These are phyloP conservation scores for Carcharodon carcharias DNA, from an alignment of 2,797 vertebrate genomes.

Conservation along the genomic window DNA sequence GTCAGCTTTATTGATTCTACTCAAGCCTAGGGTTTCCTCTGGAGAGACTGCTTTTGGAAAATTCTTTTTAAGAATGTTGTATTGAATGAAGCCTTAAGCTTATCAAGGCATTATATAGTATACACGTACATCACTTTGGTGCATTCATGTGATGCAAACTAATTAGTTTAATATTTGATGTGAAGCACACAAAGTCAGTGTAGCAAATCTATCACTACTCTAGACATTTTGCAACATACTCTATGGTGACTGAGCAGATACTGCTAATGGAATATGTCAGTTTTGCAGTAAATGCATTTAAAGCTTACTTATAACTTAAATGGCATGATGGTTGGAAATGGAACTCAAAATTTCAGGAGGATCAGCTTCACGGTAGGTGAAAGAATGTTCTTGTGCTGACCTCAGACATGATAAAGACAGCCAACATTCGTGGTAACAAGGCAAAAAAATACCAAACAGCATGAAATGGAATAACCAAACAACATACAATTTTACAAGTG, in stretches of 20 bases:
- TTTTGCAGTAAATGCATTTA: slow-evolving; percentile 1
- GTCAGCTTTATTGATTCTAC: neutral
- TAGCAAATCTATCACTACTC: neutral
- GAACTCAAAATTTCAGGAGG: slow-evolving; percentile 10
- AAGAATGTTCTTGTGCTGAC: neutral
- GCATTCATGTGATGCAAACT: neutral
- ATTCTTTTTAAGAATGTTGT: neutral
- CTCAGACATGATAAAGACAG: neutral
- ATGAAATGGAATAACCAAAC: neutral
- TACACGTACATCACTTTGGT: neutral
- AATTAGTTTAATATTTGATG: slow-evolving; percentile 13
- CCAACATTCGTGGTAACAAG: neutral
- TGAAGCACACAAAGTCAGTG: neutral
- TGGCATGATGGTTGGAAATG: neutral
- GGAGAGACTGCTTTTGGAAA: neutral
- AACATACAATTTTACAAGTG: neutral
- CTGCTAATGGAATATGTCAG: neutral
- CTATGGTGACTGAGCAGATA: neutral
- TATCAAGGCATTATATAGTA: neutral
- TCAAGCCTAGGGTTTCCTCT: neutral
- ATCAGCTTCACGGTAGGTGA: neutral
- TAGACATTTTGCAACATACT: neutral
- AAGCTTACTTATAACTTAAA: neutral
- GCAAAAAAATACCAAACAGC: neutral
- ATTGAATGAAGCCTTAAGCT: neutral